Evolutionary conservation across 1,140 invertebrate genomes (phyloP).

Genomic region (Neotoxoptera formosana): DNA sequence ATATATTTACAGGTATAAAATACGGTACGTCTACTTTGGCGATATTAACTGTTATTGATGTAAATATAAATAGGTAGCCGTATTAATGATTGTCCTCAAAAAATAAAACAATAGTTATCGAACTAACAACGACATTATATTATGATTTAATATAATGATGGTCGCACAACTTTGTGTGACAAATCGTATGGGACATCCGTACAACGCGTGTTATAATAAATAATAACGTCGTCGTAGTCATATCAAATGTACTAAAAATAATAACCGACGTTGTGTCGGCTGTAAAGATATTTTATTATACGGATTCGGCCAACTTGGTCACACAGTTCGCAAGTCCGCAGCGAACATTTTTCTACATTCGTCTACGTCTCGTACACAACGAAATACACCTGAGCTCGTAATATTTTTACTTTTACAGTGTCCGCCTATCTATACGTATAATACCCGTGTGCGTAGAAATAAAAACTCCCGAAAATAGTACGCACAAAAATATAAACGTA

Average conservation of each 20-base stretch:
- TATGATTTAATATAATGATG: neutral
- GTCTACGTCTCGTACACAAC: no score
- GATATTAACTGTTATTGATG: constrained; percentile 10
- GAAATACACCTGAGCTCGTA: neutral
- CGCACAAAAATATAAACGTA: neutral
- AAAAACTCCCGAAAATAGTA: neutral
- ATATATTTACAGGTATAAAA: neutral
- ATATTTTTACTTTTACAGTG: neutral
- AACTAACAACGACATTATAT: neutral
- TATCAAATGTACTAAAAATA: no score
- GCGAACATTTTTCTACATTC: no score
- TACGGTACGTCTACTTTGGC: neutral
- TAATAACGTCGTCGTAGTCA: no score
- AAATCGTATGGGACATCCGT: neutral
- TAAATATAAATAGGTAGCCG: neutral
- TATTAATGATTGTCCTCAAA: neutral
- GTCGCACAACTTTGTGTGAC: neutral
- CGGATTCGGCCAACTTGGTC: no score
- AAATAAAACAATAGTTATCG: neutral
- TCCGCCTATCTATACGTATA: neutral
- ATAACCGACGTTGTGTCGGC: no score
- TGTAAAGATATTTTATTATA: no score
- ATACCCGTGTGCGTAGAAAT: neutral
- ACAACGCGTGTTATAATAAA: no score
- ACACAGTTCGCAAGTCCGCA: no score